Evolutionary conservation across 2,113 vertebrate genomes (phyloP).

Genomic region (Chionodraco myersi): DNA sequence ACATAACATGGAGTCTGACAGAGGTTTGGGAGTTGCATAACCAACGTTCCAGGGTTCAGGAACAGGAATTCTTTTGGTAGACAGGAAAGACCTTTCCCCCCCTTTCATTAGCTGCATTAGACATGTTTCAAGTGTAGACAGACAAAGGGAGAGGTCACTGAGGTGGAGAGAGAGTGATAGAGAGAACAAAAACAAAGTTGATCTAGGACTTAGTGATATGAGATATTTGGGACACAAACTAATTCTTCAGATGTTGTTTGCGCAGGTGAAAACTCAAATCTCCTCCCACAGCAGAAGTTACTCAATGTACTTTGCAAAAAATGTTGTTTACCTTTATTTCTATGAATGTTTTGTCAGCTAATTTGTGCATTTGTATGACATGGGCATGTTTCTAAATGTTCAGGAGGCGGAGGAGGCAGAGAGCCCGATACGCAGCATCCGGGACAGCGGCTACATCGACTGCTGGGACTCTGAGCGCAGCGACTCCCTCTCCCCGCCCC

Average conservation of each 20-base stretch:
- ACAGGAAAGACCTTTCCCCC: conserved; percentile 71
- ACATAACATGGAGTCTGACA: conserved; percentile 24
- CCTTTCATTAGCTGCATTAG: conserved; percentile 55
- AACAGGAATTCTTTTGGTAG: conserved; percentile 63
- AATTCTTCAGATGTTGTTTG: background rate
- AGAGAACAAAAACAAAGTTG: background rate
- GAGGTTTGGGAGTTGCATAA: conserved; percentile 33
- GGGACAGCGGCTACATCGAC: conserved; percentile 98
- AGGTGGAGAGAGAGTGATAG: conserved; percentile 46
- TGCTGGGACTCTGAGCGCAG: conserved; percentile 98
- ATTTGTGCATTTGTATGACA: background rate
- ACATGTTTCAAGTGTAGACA: conserved; percentile 45
- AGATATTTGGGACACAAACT: background rate
- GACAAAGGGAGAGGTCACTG: conserved; percentile 41
- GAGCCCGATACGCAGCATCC: conserved; percentile 92
- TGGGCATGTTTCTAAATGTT: background rate
- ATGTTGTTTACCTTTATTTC: background rate
- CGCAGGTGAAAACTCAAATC: background rate
- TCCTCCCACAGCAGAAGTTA: background rate
- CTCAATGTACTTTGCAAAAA: background rate
- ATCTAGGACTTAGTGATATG: background rate
- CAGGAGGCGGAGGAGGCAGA: conserved; percentile 94
- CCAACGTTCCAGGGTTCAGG: conserved; percentile 23
- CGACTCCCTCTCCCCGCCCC: conserved; percentile 94
- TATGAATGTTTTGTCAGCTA: background rate